Base-by-base conservation (phyloP, 2,113 vertebrate genomes). In the Hoplias malabaricus region DNA sequence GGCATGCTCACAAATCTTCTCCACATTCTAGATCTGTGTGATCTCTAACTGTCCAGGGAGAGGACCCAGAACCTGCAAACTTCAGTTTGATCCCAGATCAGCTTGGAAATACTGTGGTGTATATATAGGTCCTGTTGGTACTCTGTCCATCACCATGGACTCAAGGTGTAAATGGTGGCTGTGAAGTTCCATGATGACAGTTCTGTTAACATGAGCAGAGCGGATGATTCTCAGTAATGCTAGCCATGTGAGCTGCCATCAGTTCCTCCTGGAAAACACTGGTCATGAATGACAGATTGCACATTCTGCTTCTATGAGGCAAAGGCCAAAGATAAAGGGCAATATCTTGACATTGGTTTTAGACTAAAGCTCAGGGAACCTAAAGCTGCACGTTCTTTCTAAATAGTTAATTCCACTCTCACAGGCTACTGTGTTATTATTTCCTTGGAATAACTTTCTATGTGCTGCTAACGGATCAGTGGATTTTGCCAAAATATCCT, bases 141-240 rank as follows among this genome's bases (percentile, higher is more conserved):
- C 43, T 73, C 31, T 68, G 50, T 68, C 80, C 38, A 69, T 77
- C 62, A 68, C 21, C 36, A 63, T 72, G 38, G 33, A 3, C 2
- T 16, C 31, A 27, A 53, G 69, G 54, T 68, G 33, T 43, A 66
- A 73, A 42, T 68, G 40, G 7, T 40, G 33, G 19, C 29, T 65
- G n/a, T n/a, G n/a, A n/a, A n/a, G n/a, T n/a, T n/a, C n/a, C n/a
- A n/a, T 70, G 66, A 63, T 86, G 83, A 83, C 77, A 84, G 72
- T 57, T 19, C 27, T 63, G 42, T 67, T 84, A 85, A 82, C 50
- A 34, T 36, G 75, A 83, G 75, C n/a, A 82, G 54, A 54, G 69
- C 61, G 70, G 75, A 84, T 79, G 82, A 79, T 61, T 48, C 71
- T 83, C 74, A 80, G 78, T 72, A 69, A 83, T 78, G 71, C 75